Evolutionary conservation across 2,113 vertebrate genomes (phyloP).

Genomic region (Myotis brandtii): DNA sequence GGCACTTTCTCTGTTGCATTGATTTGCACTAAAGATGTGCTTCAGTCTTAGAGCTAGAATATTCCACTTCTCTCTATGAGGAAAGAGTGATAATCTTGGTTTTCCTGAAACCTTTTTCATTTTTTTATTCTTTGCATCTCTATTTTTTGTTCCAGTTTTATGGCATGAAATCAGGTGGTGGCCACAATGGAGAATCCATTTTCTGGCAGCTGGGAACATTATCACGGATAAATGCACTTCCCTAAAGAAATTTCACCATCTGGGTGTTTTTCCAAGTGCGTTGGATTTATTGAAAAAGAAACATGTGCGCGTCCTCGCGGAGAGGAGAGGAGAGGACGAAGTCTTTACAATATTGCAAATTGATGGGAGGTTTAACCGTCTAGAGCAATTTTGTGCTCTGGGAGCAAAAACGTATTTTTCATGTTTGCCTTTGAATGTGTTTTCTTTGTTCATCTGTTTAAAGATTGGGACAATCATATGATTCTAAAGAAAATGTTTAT

Average conservation of each 20-base stretch:
- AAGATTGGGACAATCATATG: not conserved
- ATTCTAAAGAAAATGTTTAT: constrained; percentile 5
- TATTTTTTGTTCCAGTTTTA: constrained; percentile 7
- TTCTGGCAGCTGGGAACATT: constrained; percentile 60
- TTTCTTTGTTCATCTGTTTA: not conserved
- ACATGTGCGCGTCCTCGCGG: not conserved
- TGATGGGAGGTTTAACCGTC: constrained; percentile 5
- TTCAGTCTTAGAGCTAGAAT: constrained; percentile 1
- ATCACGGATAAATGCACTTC: constrained; percentile 11
- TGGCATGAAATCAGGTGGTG: constrained; percentile 51
- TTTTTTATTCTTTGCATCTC: not conserved
- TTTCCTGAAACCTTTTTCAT: constrained; percentile 11
- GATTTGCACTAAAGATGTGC: not conserved
- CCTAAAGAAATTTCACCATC: constrained; percentile 60
- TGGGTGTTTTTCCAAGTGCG: constrained; percentile 64
- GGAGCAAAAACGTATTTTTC: constrained; percentile 27
- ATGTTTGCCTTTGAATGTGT: not conserved
- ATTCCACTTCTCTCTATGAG: not conserved
- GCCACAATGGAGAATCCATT: constrained; percentile 53
- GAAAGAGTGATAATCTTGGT: not conserved
- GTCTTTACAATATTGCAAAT: constrained; percentile 45
- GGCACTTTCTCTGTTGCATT: not conserved
- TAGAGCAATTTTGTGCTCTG: not conserved
- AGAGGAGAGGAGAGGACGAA: not conserved
- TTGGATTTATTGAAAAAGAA: constrained; percentile 42